These are phyloP conservation scores for Epirrita christyi DNA, from an alignment of 2,888 invertebrate species.

Conservation along the genomic window DNA sequence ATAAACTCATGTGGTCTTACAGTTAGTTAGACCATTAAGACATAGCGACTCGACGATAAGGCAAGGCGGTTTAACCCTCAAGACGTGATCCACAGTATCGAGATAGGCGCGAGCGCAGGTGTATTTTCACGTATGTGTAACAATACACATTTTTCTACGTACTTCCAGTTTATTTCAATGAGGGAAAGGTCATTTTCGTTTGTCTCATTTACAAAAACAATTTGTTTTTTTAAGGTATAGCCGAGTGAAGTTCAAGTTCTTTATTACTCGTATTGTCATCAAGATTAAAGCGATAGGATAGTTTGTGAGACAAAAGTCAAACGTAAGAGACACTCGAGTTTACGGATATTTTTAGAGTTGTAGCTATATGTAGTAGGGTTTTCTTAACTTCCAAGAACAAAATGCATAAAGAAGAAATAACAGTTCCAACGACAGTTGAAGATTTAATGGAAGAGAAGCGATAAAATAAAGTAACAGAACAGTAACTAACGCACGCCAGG, in stretches of 20 bases:
- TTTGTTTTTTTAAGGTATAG: constrained; percentile 46
- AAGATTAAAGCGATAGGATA: constrained; percentile 64
- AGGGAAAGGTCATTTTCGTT: constrained; percentile 44
- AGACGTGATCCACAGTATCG: constrained; percentile 78
- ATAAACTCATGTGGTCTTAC: constrained; percentile 67
- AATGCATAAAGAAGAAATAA: neutral
- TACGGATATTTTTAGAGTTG: constrained; percentile 53
- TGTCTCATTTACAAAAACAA: constrained; percentile 15
- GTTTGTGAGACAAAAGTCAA: constrained; percentile 64
- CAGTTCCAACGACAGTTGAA: constrained; percentile 4
- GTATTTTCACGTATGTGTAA: constrained; percentile 66
- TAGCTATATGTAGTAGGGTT: constrained; percentile 48
- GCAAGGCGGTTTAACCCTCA: constrained; percentile 57
- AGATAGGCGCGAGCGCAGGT: constrained; percentile 69
- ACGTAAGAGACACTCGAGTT: constrained; percentile 46
- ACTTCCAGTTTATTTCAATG: constrained; percentile 34
- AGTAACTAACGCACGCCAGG: constrained; percentile 6
- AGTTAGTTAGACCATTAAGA: constrained; percentile 72
- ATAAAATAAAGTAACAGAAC: constrained; percentile 14
- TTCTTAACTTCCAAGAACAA: constrained; percentile 20
- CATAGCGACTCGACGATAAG: constrained; percentile 65
- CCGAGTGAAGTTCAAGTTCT: constrained; percentile 56
- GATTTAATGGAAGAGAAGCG: constrained; percentile 12
- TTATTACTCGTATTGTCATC: constrained; percentile 73
- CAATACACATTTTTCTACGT: constrained; percentile 36